Conservation (phyloP, 2,113 vertebrate species). For the Chroicocephalus ridibundus region DNA sequence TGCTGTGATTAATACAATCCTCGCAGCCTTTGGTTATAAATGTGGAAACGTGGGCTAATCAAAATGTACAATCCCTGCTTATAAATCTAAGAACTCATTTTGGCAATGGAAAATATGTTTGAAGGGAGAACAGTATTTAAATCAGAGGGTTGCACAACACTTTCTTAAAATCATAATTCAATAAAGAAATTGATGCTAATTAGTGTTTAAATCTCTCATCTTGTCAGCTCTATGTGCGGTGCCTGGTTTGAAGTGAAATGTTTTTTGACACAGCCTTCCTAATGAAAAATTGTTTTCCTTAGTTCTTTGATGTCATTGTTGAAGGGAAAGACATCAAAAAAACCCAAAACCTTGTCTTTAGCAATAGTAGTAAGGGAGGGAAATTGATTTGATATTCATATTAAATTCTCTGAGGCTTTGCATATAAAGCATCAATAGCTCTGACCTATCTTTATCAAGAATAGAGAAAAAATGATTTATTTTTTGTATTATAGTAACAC, state of each 20-base stretch:
- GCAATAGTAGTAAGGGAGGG: not conserved
- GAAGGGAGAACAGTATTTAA: conserved; percentile 37
- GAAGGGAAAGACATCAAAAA: not conserved
- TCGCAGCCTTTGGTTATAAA: not conserved
- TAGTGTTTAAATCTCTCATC: conserved; percentile 36
- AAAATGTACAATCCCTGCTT: not conserved
- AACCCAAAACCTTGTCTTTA: not conserved
- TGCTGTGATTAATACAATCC: not conserved
- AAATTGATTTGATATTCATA: conserved; percentile 2
- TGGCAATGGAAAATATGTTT: not conserved
- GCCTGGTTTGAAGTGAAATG: conserved; percentile 40
- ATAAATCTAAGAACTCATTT: not conserved
- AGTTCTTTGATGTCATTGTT: conserved; percentile 36
- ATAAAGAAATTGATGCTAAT: conserved; percentile 31
- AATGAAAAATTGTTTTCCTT: conserved; percentile 26
- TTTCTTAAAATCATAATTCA: conserved; percentile 33
- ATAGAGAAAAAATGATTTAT: not conserved
- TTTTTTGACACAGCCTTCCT: not conserved
- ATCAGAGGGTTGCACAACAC: not conserved
- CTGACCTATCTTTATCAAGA: not conserved
- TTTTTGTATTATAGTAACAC: conserved; percentile 3
- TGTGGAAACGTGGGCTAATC: not conserved
- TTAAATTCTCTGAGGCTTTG: not conserved
- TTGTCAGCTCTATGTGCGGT: conserved; percentile 15
- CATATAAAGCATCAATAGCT: not conserved